Evolutionary conservation across 2,888 invertebrate genomes (phyloP), one percentile per base, ranked within the genome.

Genomic region (Orchestes rusci): DNA sequence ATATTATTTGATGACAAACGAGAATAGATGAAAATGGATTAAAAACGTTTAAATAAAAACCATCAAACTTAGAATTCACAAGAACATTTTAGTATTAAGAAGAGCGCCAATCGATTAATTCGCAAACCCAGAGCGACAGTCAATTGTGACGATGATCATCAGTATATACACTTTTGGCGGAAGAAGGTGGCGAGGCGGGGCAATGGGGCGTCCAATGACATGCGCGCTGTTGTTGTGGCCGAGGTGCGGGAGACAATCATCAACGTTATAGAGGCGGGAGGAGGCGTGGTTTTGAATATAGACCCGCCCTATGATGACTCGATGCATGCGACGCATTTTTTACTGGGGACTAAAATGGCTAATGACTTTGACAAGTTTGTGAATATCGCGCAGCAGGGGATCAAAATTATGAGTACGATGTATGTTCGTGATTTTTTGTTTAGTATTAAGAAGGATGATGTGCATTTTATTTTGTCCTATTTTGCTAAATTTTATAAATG

Each of bases 221-320:
- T 63, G 51, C 72, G 77, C 0, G 72, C 70, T 1, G 79, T 86
- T 59, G 75, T 84, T 43, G 73, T 77, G 13, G 65, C 70, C 4
- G 71, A 74, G 23, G 75, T 79, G 56, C 71, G 74, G 37, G 76
- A 73, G 17, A 76, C 79, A 54, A 78, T 85, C 51, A 70, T 73
- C 8, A 70, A 87, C 45, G 76, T 94, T 0, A 74, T 93, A 28
- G 71, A 73, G 40, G 87, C 89, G 1, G 93, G 93, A 0, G 85
- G 80, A 1, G 92, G 89, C 0, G 60, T 59, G 1, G 79, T 88
- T 16, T 66, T 83, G 0, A 73, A 77, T 20, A 72, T 72, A 1
- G 71, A 70, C 80, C 74, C 79, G 1, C 79, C 79, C 0, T 79
- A 74, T 65, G 69, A 68, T 5, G 66, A 73, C 38, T 53, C 63